Evolutionary conservation across 2,888 invertebrate genomes (phyloP).

Genomic region (Chymomyza procnemis): DNA sequence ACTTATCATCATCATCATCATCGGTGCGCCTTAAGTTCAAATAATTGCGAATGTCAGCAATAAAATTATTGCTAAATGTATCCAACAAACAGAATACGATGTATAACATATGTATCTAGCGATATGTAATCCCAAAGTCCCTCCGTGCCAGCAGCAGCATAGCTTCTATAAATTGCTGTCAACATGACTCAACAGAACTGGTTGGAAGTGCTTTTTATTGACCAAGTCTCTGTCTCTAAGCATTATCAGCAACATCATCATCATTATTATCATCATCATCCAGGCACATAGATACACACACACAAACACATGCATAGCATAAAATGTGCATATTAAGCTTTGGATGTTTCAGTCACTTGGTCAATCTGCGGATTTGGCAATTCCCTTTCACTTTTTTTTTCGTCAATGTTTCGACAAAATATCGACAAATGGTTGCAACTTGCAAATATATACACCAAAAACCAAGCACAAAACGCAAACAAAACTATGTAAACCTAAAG

Average conservation of each 20-base stretch:
- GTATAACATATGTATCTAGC: neutral
- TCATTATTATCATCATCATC: neutral
- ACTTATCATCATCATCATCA: neutral
- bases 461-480: constrained; percentile 22
- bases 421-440: constrained; percentile 63
- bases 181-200: neutral
- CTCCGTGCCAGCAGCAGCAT: neutral
- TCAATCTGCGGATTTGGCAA: constrained; percentile 59
- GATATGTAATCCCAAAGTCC: neutral
- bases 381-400: constrained; percentile 62
- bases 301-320: constrained; percentile 19
- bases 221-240: neutral
- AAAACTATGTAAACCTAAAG: constrained; percentile 39
- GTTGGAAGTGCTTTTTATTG: neutral
- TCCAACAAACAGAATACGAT: neutral
- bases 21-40: neutral
- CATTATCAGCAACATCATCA: neutral
- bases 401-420: constrained; percentile 1
- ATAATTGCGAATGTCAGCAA: neutral
- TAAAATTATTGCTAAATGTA: neutral
- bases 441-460: constrained; percentile 22
- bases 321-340: constrained; percentile 42
- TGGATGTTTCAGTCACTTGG: constrained; percentile 35
- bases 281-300: neutral
- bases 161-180: neutral